Evolutionary conservation across 2,113 vertebrate species (phyloP).

Genomic region (Climacteris rufus): DNA sequence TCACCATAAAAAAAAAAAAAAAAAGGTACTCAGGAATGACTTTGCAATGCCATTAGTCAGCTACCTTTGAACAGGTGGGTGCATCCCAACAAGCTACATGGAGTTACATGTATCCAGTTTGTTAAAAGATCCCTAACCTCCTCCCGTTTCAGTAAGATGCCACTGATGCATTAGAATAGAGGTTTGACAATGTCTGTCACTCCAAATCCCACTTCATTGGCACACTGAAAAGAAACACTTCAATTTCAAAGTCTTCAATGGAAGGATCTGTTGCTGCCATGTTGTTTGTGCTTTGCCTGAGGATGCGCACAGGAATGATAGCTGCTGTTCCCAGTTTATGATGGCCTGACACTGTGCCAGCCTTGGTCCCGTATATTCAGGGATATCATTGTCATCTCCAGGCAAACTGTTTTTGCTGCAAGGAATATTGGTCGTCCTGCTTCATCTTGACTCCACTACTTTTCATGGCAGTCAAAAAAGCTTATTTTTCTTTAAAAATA

Average conservation of each 20-base stretch:
- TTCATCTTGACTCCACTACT: not conserved
- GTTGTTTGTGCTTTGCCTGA: not conserved
- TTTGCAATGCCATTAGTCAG: not conserved
- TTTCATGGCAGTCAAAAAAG: not conserved
- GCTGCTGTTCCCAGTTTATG: not conserved
- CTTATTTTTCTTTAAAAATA: not conserved
- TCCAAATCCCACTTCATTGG: not conserved
- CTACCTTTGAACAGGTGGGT: not conserved
- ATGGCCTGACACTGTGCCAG: not conserved
- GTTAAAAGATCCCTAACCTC: not conserved
- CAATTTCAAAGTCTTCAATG: not conserved
- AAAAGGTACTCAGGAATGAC: not conserved
- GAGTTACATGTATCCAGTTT: rapidly evolving
- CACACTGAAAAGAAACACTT: not conserved
- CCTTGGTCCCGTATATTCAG: not conserved
- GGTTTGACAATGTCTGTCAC: not conserved
- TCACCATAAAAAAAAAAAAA: not conserved
- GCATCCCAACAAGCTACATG: not conserved
- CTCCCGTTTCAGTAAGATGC: not conserved
- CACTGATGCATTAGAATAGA: not conserved
- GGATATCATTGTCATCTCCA: not conserved
- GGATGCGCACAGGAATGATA: not conserved
- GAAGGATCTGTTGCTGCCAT: not conserved
- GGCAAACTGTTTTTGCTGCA: not conserved
- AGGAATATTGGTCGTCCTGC: not conserved